Percentiles rank a stretch among this genome's conserved stretches.
phyloP scores from a whole-genome alignment of 1,140 invertebrate species.

The Vanessa atalanta region DNA sequence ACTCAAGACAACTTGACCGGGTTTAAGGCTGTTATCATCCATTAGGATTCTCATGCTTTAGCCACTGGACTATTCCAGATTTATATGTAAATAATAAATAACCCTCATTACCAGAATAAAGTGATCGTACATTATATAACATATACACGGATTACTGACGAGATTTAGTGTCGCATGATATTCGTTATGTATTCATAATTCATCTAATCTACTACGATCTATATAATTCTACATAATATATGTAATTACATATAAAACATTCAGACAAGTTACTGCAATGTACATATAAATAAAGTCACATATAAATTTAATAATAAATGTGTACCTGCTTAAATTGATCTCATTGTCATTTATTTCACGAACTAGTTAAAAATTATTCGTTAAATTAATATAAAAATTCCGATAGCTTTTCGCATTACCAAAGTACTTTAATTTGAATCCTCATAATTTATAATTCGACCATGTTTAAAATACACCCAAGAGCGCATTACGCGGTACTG shows the following conservation, averaged over 20 bases:
- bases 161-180: conserved; percentile 7
- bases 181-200: not conserved
- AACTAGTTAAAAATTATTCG: no score
- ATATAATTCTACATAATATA: not conserved
- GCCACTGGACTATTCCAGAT: not conserved
- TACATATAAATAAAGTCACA: no score
- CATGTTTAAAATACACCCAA: not conserved
- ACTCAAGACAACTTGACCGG: not conserved
- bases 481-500: not conserved
- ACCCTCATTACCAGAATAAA: not conserved
- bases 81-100: conserved; percentile 7
- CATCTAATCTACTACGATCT: not conserved
- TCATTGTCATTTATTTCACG: no score
- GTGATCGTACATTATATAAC: not conserved
- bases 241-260: not conserved
- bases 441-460: not conserved
- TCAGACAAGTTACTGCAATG: no score
- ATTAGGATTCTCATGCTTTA: not conserved
- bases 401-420: no score
- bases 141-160: conserved; percentile 2
- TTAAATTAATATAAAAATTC: no score
- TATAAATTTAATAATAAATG: no score
- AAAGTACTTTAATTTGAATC: not conserved
- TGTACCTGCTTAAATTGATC: no score
- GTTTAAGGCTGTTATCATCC: not conserved